phyloP scores from a whole-genome alignment of 2,113 vertebrate genomes.

The Amblyornis subalaris region DNA sequence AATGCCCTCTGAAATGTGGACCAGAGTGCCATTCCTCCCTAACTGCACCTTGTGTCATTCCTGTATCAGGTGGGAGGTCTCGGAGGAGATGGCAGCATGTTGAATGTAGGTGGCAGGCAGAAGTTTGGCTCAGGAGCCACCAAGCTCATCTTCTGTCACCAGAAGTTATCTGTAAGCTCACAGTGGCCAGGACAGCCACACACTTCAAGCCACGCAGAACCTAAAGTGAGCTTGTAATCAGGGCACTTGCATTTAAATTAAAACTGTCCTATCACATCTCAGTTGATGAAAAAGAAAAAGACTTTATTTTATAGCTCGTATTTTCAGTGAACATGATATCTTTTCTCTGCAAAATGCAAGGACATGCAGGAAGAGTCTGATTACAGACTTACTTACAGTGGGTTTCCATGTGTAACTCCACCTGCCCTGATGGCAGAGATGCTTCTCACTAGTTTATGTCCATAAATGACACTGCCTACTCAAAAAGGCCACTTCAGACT shows the following conservation, averaged over 20 bases:
- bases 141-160: fast-evolving
- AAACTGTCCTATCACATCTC: background rate
- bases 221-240: background rate
- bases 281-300: background rate
- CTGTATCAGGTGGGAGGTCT: background rate
- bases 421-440: background rate
- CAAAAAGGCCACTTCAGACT: background rate
- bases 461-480: background rate
- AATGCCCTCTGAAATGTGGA: background rate
- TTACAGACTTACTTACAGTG: background rate
- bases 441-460: background rate
- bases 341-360: background rate
- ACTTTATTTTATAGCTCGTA: background rate
- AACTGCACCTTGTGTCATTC: background rate
- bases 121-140: background rate
- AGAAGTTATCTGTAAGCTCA: background rate
- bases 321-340: background rate
- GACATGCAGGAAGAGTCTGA: background rate
- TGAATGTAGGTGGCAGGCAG: background rate
- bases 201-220: background rate
- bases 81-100: background rate
- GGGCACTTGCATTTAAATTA: background rate
- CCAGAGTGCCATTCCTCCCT: background rate
- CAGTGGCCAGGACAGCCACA: background rate
- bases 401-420: background rate